Base-by-base conservation (phyloP, 2,113 vertebrate genomes). In the Fulica atra region DNA sequence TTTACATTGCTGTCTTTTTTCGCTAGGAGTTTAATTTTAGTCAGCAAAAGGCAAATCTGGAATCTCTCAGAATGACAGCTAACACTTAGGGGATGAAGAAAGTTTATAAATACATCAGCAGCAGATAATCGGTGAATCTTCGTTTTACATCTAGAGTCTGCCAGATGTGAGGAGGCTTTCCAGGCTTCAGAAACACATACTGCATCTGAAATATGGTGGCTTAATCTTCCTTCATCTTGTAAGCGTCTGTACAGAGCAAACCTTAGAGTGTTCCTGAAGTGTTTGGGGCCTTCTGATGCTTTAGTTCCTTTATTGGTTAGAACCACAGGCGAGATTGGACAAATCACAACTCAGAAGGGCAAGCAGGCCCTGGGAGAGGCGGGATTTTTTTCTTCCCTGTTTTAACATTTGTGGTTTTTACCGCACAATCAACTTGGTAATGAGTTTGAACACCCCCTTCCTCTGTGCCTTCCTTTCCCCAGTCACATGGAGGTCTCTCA, bases 61-160 rank as follows among this genome's bases (percentile, higher is more conserved):
- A 88, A 53, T 60, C 9, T 68, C 44, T 96, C 92, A 90, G 31
- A 81, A 90, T 79, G 86, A 76, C 86, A 81, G 57, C 69, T 87
- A 72, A 56, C 77, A 76, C 91, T 93, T 94, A 90, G 0, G 48
- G 53, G 89, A 93, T 93, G 61, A 92, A 91, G 91, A n/a, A 78
- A 87, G 83, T 93, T 95, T 96, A 95, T 92, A 95, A 96, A 92
- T 93, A 79, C 4, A 91, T 81, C 56, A 61, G 86, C 61, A 86
- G 20, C 0, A 0, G 53, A 40, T 94, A 61, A 88, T 93, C 9
- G 1, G 51, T 4, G 2, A 74, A 48, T 93, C 74, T 95, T 96
- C 86, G 29, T 84, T 85, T 90, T 44, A 6, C 53, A 57, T 93
- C 88, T 70, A 8, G 46, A 6, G 33, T 36, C 64, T 95, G 72